Percentiles rank a stretch among this genome's conserved stretches.
phyloP scores from a whole-genome alignment of 2,797 vertebrate genomes.

The Odontamblyopus rebecca region DNA sequence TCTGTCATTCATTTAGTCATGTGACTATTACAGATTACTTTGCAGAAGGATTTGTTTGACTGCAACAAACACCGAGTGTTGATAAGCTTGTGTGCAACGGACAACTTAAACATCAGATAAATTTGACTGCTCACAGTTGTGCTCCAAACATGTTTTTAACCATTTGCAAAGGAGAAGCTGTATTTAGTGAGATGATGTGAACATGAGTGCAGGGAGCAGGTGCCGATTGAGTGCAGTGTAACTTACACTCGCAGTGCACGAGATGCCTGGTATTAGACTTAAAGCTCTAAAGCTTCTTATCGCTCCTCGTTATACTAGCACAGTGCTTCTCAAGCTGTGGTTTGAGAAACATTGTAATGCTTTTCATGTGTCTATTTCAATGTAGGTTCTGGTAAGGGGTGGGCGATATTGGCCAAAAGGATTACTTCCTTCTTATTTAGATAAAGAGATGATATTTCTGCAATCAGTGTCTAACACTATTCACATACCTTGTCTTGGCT shows the following conservation, averaged over 20 bases:
- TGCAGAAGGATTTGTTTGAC: not conserved
- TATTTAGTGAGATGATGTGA: conserved; percentile 29
- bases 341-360: not conserved
- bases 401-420: not conserved
- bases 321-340: conserved; percentile 16
- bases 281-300: conserved; percentile 82
- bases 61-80: conserved; percentile 19
- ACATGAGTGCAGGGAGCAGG: conserved; percentile 41
- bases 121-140: conserved; percentile 15
- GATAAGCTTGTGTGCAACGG: conserved; percentile 25
- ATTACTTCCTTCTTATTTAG: not conserved
- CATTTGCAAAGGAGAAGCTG: not conserved
- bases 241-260: conserved; percentile 51
- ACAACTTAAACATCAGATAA: not conserved
- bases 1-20: conserved; percentile 1
- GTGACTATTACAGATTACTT: not conserved
- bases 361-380: not conserved
- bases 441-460: not conserved
- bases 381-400: not conserved
- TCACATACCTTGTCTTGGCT: not conserved
- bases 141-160: conserved; percentile 3
- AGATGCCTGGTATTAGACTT: conserved; percentile 70
- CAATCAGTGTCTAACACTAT: not conserved
- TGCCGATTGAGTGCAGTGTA: conserved; percentile 49
- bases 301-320: conserved; percentile 54